These are phyloP conservation scores for Drosophila sturtevanti DNA, from an alignment of 1,140 invertebrate species.

Conservation along the genomic window DNA sequence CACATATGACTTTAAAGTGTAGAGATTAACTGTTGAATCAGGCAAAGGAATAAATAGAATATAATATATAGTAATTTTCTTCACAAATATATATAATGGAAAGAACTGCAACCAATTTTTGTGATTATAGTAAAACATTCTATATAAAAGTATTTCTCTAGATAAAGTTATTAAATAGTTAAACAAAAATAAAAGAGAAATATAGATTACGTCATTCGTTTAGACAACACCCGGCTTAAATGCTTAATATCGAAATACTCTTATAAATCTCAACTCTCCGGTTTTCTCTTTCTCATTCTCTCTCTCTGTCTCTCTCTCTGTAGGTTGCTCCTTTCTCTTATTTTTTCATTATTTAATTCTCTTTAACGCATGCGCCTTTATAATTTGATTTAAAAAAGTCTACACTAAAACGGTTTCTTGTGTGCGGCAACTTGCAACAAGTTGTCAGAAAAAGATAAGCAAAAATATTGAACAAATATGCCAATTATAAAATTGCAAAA, in stretches of 20 bases:
- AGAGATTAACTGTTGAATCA: slow-evolving; percentile 71
- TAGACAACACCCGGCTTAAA: slow-evolving; percentile 60
- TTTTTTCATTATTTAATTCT: no score
- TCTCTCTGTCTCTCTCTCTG: slow-evolving; percentile 34
- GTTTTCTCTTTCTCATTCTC: background rate
- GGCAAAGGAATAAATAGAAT: background rate
- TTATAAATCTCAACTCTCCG: slow-evolving; percentile 7
- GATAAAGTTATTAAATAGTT: background rate
- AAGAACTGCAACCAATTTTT: no score
- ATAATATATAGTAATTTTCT: background rate
- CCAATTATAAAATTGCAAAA: slow-evolving; percentile 75
- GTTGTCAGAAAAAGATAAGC: slow-evolving; percentile 43
- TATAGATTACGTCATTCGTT: slow-evolving; percentile 61
- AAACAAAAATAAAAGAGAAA: background rate
- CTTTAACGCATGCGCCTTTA: slow-evolving; percentile 46
- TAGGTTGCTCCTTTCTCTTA: no score
- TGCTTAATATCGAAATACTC: background rate
- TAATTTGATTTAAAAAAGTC: slow-evolving; percentile 32
- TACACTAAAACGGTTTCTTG: slow-evolving; percentile 35
- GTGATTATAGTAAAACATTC: no score
- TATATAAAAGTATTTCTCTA: background rate
- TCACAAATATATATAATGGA: no score
- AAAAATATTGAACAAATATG: slow-evolving; percentile 7
- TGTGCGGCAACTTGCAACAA: slow-evolving; percentile 54
- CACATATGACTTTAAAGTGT: slow-evolving; percentile 33